phyloP scores from a whole-genome alignment of 2,113 vertebrate genomes.

The Agapornis roseicollis region DNA sequence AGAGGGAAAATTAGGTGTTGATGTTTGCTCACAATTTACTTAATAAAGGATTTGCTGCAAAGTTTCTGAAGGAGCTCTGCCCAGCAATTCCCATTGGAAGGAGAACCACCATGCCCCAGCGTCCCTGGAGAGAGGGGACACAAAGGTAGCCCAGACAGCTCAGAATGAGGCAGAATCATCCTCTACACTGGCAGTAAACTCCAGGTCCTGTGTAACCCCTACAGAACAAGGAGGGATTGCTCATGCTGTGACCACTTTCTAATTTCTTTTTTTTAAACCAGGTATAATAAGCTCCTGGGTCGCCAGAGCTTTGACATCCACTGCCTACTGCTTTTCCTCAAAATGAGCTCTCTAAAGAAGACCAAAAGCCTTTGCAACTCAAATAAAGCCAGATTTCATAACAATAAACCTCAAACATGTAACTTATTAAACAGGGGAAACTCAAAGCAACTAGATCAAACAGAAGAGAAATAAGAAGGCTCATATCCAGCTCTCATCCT shows the following conservation, averaged over 20 bases:
- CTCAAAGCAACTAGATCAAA: neutral
- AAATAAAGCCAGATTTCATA: constrained; percentile 17
- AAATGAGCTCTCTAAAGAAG: constrained; percentile 54
- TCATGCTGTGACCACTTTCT: neutral
- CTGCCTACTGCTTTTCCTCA: neutral
- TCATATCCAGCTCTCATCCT: neutral
- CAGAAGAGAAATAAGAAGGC: neutral
- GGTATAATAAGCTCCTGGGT: constrained; percentile 28
- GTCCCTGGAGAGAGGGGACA: neutral
- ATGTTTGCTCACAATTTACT: neutral
- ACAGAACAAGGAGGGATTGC: neutral
- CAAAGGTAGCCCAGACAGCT: neutral
- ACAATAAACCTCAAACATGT: neutral
- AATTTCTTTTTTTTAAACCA: neutral
- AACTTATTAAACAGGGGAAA: neutral
- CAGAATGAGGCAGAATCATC: neutral
- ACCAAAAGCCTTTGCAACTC: constrained; percentile 28
- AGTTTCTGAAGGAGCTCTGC: neutral
- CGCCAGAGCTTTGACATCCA: neutral
- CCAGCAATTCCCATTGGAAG: neutral
- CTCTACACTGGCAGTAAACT: neutral
- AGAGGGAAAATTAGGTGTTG: constrained; percentile 22
- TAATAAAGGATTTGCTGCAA: neutral
- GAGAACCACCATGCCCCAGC: accelerated
- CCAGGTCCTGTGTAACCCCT: neutral